Base-by-base conservation (phyloP, 2,113 vertebrate genomes). In the Phrynocephalus versicolor region DNA sequence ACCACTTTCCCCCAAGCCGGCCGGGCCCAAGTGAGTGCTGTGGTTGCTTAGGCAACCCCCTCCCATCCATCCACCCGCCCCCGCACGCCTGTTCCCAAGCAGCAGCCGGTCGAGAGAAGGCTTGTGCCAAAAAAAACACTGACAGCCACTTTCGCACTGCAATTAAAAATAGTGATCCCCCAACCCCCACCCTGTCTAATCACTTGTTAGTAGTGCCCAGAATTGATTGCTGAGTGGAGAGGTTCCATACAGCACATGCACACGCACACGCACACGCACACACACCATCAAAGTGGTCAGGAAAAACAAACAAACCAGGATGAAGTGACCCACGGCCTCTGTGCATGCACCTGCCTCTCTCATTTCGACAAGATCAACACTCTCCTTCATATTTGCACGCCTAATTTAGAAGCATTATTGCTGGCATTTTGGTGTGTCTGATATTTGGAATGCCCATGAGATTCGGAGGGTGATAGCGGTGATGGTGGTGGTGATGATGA, bases 371-470 rank as follows among this genome's bases (percentile, higher is more conserved):
- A 51, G 45, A 10, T 51, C 10, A 10, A 51, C 45, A 5, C 45
- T 51, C 45, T 51, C 45, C 45, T 10, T 51, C 10, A 10, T 6
- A 51, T 51, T 51, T 51, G 45, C 45, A 51, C 5, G 45, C 45
- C 45, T 5, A 51, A 51, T 51, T 51, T 51, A 51, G 45, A 51
- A 51, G 45, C 5, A 51, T 51, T 51, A 51, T 51, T 51, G 45
- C 10, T 5, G 45, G 45, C 10, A 51, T 51, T 51, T 51, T 10
- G 5, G 45, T 51, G 23, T 10, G 27, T 14, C 27, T 67, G 25
- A 2, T 67, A 27, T 67, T 67, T 45, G 14, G n/a, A 87, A 69
- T 25, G 77, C 90, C 92, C 94, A 95, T 81, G 92, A 90, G 94
- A 91, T 87, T 12, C 1, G 72, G 21, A 41, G 75, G 85, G 92